phyloP scores from a whole-genome alignment of 2,888 invertebrate species.

The Crepidodera aurea region DNA sequence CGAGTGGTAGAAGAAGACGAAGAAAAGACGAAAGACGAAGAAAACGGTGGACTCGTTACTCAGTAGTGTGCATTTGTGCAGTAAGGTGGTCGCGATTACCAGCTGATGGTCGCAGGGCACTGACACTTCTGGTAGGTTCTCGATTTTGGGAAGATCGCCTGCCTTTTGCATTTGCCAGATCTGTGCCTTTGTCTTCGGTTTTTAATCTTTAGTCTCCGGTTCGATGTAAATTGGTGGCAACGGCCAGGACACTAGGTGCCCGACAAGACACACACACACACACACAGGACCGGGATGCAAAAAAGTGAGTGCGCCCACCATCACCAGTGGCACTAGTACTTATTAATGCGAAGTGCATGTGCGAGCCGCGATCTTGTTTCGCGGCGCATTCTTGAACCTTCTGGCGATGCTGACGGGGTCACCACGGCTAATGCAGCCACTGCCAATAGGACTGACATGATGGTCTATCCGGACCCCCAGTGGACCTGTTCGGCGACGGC shows the following conservation, averaged over 20 bases:
- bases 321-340: conserved; percentile 43
- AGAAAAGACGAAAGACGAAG: conserved; percentile 21
- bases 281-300: conserved; percentile 40
- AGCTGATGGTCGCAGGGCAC: conserved; percentile 40
- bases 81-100: conserved; percentile 42
- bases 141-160: conserved; percentile 21
- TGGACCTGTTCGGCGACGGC: conserved; percentile 64
- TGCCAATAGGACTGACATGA: conserved; percentile 55
- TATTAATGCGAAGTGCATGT: conserved; percentile 60
- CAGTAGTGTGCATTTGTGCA: conserved; percentile 44
- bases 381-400: conserved; percentile 57
- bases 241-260: conserved; percentile 30
- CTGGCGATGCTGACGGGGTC: conserved; percentile 51
- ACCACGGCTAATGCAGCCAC: conserved; percentile 49
- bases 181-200: conserved; percentile 3
- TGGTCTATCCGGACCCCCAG: conserved; percentile 73
- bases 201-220: conserved; percentile 14
- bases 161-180: conserved; percentile 2
- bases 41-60: conserved; percentile 38
- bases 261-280: conserved; percentile 23
- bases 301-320: conserved; percentile 40
- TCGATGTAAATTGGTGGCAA: conserved; percentile 37
- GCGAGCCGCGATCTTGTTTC: conserved; percentile 57
- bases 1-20: conserved; percentile 14
- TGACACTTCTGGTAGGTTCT: conserved; percentile 34